These are phyloP conservation scores for Drosophila ercepeae DNA, from an alignment of 1,140 invertebrate species.

Conservation along the genomic window DNA sequence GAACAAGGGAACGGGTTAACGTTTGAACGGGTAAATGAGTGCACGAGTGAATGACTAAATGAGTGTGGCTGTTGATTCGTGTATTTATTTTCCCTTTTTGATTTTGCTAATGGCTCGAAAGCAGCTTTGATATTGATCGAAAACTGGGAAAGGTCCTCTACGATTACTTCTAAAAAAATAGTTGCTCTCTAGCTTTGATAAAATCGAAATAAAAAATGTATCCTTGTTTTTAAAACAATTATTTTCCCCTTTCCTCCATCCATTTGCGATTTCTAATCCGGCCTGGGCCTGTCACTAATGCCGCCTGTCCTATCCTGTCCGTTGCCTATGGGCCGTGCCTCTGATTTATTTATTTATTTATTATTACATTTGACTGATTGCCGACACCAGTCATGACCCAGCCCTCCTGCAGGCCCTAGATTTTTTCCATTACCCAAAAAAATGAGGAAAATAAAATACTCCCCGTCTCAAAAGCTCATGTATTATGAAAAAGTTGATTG, in stretches of 20 bases:
- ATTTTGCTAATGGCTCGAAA: slow-evolving; percentile 55
- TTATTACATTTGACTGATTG: slow-evolving; percentile 78
- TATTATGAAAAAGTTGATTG: slow-evolving; percentile 77
- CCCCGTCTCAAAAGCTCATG: slow-evolving; percentile 50
- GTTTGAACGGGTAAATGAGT: slow-evolving; percentile 1
- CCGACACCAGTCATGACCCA: slow-evolving; percentile 26
- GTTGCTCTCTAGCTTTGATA: too few species aligned
- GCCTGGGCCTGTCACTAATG: slow-evolving; percentile 24
- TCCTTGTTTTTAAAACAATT: too few species aligned
- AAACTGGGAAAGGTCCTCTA: too few species aligned
- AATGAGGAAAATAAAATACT: background rate
- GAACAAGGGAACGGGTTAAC: slow-evolving; percentile 20
- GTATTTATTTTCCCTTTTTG: background rate
- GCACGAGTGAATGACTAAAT: slow-evolving; percentile 7
- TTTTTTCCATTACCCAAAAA: background rate
- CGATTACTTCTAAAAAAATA: too few species aligned
- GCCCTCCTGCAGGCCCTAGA: background rate
- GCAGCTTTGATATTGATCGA: too few species aligned
- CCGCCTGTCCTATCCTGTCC: slow-evolving; percentile 9
- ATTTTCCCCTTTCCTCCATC: slow-evolving; percentile 26
- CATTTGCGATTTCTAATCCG: slow-evolving; percentile 48
- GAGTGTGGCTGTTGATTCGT: slow-evolving; percentile 53
- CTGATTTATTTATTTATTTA: slow-evolving; percentile 73
- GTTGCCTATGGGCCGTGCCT: slow-evolving; percentile 15
- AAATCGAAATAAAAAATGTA: too few species aligned